A percentile compares a stretch with the other conserved stretches of the same genome.
Evolutionary conservation across 2,113 vertebrate genomes (phyloP).

Genomic region (Oncorhynchus gorbuscha): DNA sequence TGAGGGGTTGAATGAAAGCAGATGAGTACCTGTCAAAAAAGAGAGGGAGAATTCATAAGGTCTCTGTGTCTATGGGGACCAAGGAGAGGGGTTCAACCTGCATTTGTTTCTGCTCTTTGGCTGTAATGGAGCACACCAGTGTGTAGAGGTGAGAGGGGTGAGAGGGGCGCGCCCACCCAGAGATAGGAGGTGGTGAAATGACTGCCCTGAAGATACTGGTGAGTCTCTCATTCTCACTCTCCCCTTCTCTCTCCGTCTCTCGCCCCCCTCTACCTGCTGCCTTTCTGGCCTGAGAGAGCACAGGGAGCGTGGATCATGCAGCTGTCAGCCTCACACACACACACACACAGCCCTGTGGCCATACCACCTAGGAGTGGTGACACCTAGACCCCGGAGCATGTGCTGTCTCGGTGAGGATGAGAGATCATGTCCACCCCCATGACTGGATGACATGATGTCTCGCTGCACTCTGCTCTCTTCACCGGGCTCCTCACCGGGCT

Average conservation of each 20-base stretch:
- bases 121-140: background rate
- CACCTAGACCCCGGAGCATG: constrained; percentile 47
- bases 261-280: constrained; percentile 4
- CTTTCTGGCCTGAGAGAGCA: constrained; percentile 18
- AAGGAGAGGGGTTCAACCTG: constrained; percentile 24
- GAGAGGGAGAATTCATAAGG: constrained; percentile 60
- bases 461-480: constrained; percentile 2
- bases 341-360: constrained; percentile 65
- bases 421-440: constrained; percentile 50
- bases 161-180: constrained; percentile 14
- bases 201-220: constrained; percentile 1
- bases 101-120: constrained; percentile 1
- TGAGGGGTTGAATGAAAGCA: constrained; percentile 70
- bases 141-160: background rate
- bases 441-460: constrained; percentile 28
- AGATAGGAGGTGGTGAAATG: background rate
- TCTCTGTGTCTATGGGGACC: constrained; percentile 24
- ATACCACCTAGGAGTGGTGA: constrained; percentile 62
- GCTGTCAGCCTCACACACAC: constrained; percentile 61
- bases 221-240: constrained; percentile 12
- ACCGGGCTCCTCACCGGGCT: background rate
- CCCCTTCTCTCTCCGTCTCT: too few species aligned
- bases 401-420: constrained; percentile 33
- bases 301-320: constrained; percentile 29
- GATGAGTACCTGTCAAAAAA: constrained; percentile 68